A percentile compares a stretch with the other conserved stretches of the same genome.
phyloP scores from a whole-genome alignment of 2,113 vertebrate species.

The Sphaerodactylus townsendi region DNA sequence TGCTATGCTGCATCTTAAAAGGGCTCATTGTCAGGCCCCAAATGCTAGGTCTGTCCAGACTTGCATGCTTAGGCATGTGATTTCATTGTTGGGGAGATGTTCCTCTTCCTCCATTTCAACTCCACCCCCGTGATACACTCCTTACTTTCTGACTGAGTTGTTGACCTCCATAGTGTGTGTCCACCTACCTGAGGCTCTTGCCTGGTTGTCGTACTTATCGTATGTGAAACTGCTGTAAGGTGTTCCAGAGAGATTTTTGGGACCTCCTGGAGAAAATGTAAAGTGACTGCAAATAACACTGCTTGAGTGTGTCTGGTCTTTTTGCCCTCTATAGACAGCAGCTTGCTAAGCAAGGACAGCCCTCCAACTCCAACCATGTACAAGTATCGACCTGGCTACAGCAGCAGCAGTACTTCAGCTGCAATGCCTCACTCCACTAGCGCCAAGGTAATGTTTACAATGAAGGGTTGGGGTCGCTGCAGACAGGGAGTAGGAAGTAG shows the following conservation, averaged over 20 bases:
- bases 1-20: neutral
- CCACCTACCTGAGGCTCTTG: slow-evolving; percentile 9
- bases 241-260: rapidly evolving
- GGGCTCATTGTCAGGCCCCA: neutral
- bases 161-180: neutral
- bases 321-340: slow-evolving; percentile 79
- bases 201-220: slow-evolving; percentile 24
- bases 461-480: neutral
- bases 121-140: neutral
- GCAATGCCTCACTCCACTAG: slow-evolving; percentile 79
- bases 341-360: slow-evolving; percentile 85
- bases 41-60: neutral
- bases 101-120: neutral
- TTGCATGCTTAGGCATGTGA: neutral
- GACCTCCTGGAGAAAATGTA: rapidly evolving
- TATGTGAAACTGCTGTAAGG: rapidly evolving
- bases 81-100: neutral
- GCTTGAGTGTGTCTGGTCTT: neutral
- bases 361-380: slow-evolving; percentile 94
- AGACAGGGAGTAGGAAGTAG: neutral
- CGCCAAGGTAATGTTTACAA: slow-evolving; percentile 68
- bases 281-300: rapidly evolving
- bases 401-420: slow-evolving; percentile 82
- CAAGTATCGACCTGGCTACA: slow-evolving; percentile 91
- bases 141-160: neutral